Base-by-base conservation (phyloP, 2,888 invertebrate genomes). In the Amiota communis region DNA sequence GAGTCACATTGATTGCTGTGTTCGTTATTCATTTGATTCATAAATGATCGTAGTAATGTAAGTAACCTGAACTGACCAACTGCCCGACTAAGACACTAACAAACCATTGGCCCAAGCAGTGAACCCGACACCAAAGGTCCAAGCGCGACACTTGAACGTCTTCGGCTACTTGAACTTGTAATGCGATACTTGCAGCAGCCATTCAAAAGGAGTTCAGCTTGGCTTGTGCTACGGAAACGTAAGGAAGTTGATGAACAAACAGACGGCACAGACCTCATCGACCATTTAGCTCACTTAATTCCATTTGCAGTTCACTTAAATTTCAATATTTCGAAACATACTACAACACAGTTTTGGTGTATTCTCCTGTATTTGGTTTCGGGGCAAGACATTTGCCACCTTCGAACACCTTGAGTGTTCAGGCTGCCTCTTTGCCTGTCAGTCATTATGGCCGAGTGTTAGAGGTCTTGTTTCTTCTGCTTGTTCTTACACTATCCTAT, bases 161-260 rank as follows among this genome's bases (percentile, higher is more conserved):
- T 80, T 80, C 76, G 64, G 71, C 63, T 51, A 53, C 63, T 51
- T 64, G 71, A 49, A 51, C 61, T 15, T 20, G 82, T 75, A 83
- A 83, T 76, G 69, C 72, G 80, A 83, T 76, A 83, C 76, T 56
- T 9, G 74, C 56, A 61, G 67, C 69, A 76, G 67, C n/a, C 47
- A 17, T 36, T 17, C 65, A 20, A 17, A n/a, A 48, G 36, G 74
- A 73, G 77, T 78, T 78, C 80, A n/a, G 61, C n/a, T 82, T 83
- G 84, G 84, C 83, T 79, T 83, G 83, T 83, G 83, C 83, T 80
- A 83, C 75, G 84, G 83, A 84, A 84, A 84, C 77, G 76, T 76
- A 83, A 77, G 76, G 78, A 82, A 77, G 75, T 75, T 78, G 80
- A 79, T n/a, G 63, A 48, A 65, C 49, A 47, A 49, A 20, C 51